Evolutionary conservation across 2,113 vertebrate species (phyloP), one percentile per base, ranked within the genome.

Genomic region (Bagarius yarrelli): DNA sequence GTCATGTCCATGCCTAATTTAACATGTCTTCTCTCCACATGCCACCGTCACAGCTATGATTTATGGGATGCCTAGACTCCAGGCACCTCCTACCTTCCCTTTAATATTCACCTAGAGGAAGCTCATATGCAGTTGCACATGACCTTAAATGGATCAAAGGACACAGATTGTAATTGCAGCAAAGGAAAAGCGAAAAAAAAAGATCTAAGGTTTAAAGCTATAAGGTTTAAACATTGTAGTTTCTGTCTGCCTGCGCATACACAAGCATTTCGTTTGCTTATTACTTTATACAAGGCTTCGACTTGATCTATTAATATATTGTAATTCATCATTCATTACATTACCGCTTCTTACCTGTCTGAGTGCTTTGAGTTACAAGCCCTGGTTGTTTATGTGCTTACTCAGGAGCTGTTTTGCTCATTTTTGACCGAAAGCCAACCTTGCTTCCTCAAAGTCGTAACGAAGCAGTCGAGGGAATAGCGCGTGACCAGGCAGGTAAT

Each of bases 101-200:
- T 69, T 40, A 77, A 74, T 70, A 76, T 70, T 69, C 73, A 59
- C n/a, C 32, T 56, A 60, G 27, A 59, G 59, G 52, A 76, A 23
- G 25, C 25, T 16, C 40, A 34, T 52, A 50, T 67, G 34, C 63
- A 70, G 56, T 69, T 21, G 70, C 53, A 70, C 14, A 3, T 56
- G 75, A 66, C 63, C 60, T 71, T 53, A 34, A 72, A 69, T 78
- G 73, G 69, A 47, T 61, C 66, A 55, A 59, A 50, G 61, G n/a
- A 79, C 50, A n/a, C 57, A 66, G 69, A 55, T 69, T 74, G 73
- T 75, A 83, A 80, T 83, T 80, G 66, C 55, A 44, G 30, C n/a
- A 19, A 63, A 87, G 80, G 21, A 40, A 40, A n/a, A 59, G 63
- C 34, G 32, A 76, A 32, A 36, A 21, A 61, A 40, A 8, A 59